A percentile compares a stretch with the other conserved stretches of the same genome.
These are phyloP conservation scores for Drosophila yooni DNA, from an alignment of 2,888 invertebrate genomes.

Conservation along the genomic window DNA sequence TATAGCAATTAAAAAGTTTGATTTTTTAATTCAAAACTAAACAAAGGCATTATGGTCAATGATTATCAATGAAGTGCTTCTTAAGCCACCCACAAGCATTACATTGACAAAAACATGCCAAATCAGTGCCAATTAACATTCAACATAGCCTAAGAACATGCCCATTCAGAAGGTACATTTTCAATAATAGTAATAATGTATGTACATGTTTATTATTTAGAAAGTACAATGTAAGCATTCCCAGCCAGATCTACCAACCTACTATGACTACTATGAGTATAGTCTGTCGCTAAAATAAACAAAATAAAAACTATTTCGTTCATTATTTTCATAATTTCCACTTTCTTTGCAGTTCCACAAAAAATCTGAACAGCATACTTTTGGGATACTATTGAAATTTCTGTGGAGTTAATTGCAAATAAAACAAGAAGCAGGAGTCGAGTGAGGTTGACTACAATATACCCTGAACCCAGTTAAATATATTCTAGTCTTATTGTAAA, in stretches of 20 bases:
- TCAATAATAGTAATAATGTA: neutral
- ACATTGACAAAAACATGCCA: neutral
- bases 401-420: neutral
- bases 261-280: neutral
- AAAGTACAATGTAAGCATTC: neutral
- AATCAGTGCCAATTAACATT: neutral
- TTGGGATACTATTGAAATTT: neutral
- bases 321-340: neutral
- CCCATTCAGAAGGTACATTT: neutral
- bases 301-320: too few species aligned
- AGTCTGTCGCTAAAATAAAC: too few species aligned
- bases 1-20: neutral
- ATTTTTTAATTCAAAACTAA: neutral
- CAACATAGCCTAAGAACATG: neutral
- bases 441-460: too few species aligned
- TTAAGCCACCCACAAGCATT: neutral
- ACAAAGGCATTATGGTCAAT: neutral
- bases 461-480: too few species aligned
- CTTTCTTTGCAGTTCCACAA: neutral
- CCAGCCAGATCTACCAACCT: neutral
- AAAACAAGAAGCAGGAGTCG: neutral
- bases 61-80: neutral
- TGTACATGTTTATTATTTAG: neutral
- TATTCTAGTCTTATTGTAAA: too few species aligned
- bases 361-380: neutral